Base-by-base conservation (phyloP, 2,797 vertebrate species). In the Cossypha dichroa region DNA sequence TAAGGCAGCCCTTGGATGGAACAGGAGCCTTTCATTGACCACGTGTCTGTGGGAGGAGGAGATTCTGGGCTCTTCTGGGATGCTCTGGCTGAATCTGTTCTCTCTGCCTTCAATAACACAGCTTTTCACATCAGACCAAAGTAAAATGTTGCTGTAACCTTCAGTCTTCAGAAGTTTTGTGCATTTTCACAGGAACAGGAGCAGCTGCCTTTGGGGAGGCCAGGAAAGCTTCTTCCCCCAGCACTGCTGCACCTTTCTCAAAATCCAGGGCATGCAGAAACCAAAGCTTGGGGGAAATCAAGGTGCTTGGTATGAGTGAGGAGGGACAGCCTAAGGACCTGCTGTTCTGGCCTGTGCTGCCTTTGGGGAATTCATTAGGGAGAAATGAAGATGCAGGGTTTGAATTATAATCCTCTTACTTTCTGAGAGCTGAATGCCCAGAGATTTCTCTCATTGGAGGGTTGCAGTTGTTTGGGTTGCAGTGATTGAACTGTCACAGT, bases 181-280 rank as follows among this genome's bases (percentile, higher is more conserved):
- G 38, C 41, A 1, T 29, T 62, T 77, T 10, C 0, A 0, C 46
- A 26, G 38, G 48, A 38, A 2, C 0, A 1, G 75, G 76, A 79
- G 69, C 34, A 38, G 36, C 52, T 52, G 54, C 10, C 16, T 33
- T 7, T 36, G 45, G 36, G 48, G 28, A 31, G 22, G 14, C 4
- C 9, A 7, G 87, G 21, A 54, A 31, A 23, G 38, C 40, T 8
- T 40, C 51, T 80, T 40, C 29, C 34, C 2, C n/a, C 2, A 0
- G 9, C 33, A 1, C 33, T 55, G 51, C 5, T 25, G 6, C 16
- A 19, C 45, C 79, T 52, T 36, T 1, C 15, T 14, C 18, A 28
- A 40, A 56, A 20, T 1, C 11, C 64, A 60, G 64, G 43, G 76
- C 11, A 0, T 19, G 45, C 48, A 25, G 34, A 45, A 63, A 23